Base-by-base conservation (phyloP, 2,113 vertebrate genomes). In the Phainopepla nitens region DNA sequence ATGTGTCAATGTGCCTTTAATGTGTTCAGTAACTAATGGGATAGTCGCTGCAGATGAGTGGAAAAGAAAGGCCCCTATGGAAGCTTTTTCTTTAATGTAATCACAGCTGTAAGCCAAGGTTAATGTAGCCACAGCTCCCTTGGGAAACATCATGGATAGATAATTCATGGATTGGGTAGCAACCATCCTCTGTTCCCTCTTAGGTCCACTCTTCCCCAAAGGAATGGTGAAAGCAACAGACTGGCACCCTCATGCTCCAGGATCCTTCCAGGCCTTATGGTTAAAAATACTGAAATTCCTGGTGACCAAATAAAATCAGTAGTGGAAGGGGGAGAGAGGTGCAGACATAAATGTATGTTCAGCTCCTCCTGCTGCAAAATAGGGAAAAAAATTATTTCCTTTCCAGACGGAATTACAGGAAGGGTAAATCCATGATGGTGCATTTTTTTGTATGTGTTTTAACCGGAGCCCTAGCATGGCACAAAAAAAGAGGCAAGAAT, bases 271-370 rank as follows among this genome's bases (percentile, higher is more conserved):
- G 41, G 24, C 4, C n/a, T 33, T 0, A 2, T 20, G 17, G 33
- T 21, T 31, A 58, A 58, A 79, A 42, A 45, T 33, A 6, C 35
- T 77, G 24, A 17, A 72, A 25, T 60, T 68, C 13, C 10, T 35
- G 22, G 28, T 45, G 23, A 57, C 16, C 44, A 28, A n/a, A 33
- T 14, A 19, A 47, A 91, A 62, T 36, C 42, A 50, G 19, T 25
- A 62, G 35, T 13, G 50, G 12, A 44, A 41, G 7, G 15, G 10
- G 3, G 10, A 61, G 51, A 65, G 22, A 33, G 22, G 7, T 31
- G 23, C 14, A 51, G 1, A 1, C 1, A 0, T 0, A 1, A 41
- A 24, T 23, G 12, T 42, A 35, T 1, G 1, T 42, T 84, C 39
- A 82, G 13, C 13, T 75, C 13, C 22, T 81, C 23, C 56, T 70